Percentiles rank a stretch among this genome's conserved stretches.
Conservation (phyloP, 2,888 invertebrate species). For the Deroplatys truncata region DNA sequence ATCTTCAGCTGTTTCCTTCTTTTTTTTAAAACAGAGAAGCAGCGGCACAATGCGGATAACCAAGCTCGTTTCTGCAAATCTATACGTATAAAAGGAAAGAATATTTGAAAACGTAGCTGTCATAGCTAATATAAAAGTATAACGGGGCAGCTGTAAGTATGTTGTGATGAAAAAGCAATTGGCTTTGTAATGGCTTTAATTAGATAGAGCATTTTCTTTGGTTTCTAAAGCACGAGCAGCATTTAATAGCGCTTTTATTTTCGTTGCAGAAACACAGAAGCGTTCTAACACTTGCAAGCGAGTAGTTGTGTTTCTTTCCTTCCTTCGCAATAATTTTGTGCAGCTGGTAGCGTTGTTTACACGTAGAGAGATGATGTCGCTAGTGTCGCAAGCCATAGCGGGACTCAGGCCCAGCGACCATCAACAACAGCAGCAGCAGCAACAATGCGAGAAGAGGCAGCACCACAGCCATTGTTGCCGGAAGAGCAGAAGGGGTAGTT, state of each 20-base stretch:
- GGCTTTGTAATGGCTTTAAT: not conserved
- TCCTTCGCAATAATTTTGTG: not conserved
- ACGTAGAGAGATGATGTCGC: constrained; percentile 45
- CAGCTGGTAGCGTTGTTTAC: not conserved
- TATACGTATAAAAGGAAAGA: not conserved
- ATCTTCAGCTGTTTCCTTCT: not conserved
- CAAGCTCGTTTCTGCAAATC: not conserved
- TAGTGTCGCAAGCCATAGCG: constrained; percentile 55
- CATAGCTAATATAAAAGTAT: not conserved
- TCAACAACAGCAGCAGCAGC: not conserved
- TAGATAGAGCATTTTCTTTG: not conserved
- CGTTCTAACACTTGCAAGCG: not conserved
- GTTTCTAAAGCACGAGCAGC: not conserved
- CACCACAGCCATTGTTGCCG: constrained; percentile 21
- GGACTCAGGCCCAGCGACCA: constrained; percentile 39
- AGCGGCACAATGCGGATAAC: not conserved
- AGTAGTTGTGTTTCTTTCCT: not conserved
- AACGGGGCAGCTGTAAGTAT: not conserved
- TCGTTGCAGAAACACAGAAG: not conserved
- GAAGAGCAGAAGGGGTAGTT: constrained; percentile 5
- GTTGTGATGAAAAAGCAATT: not conserved
- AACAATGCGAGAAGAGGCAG: constrained; percentile 24
- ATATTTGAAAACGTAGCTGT: not conserved
- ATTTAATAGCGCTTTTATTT: not conserved
- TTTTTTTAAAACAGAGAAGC: not conserved